Evolutionary conservation across 2,888 invertebrate species (phyloP).

Genomic region (Polia nebulosa): DNA sequence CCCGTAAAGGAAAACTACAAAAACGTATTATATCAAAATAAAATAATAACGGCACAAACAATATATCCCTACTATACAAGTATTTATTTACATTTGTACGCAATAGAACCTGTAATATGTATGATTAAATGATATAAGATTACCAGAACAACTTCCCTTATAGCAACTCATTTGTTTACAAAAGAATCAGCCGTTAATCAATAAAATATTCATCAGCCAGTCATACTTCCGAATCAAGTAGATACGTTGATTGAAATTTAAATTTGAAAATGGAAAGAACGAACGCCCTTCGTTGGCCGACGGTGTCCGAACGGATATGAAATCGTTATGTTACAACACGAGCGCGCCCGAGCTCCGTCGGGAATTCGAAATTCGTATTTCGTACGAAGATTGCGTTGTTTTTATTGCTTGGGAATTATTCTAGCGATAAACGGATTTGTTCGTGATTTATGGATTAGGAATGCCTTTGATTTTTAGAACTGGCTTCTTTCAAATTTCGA

Average conservation of each 20-base stretch:
- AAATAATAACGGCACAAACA: neutral
- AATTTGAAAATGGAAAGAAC: slow-evolving; percentile 60
- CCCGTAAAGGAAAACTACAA: neutral
- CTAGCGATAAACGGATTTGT: slow-evolving; percentile 26
- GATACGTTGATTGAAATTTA: slow-evolving; percentile 53
- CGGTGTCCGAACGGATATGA: slow-evolving; percentile 60
- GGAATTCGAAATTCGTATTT: slow-evolving; percentile 52
- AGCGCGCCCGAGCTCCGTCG: slow-evolving; percentile 38
- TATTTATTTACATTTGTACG: slow-evolving; percentile 11
- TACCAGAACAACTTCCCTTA: slow-evolving; percentile 24
- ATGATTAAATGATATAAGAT: slow-evolving; percentile 20
- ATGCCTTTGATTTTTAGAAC: slow-evolving; percentile 23
- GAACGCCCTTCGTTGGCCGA: slow-evolving; percentile 46
- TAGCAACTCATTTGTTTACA: slow-evolving; percentile 10
- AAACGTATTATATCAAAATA: neutral
- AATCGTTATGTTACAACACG: slow-evolving; percentile 61
- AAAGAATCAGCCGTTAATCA: slow-evolving; percentile 21
- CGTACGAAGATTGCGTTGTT: slow-evolving; percentile 46
- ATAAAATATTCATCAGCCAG: slow-evolving; percentile 53
- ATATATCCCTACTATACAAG: too few species aligned
- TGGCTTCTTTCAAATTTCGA: neutral
- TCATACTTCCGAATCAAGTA: slow-evolving; percentile 49
- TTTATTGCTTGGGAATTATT: slow-evolving; percentile 42
- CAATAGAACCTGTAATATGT: slow-evolving; percentile 6
- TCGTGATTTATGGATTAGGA: slow-evolving; percentile 14